A percentile compares a stretch with the other conserved stretches of the same genome.
phyloP scores from a whole-genome alignment of 1,140 invertebrate species.

The Camponotus vicinus region DNA sequence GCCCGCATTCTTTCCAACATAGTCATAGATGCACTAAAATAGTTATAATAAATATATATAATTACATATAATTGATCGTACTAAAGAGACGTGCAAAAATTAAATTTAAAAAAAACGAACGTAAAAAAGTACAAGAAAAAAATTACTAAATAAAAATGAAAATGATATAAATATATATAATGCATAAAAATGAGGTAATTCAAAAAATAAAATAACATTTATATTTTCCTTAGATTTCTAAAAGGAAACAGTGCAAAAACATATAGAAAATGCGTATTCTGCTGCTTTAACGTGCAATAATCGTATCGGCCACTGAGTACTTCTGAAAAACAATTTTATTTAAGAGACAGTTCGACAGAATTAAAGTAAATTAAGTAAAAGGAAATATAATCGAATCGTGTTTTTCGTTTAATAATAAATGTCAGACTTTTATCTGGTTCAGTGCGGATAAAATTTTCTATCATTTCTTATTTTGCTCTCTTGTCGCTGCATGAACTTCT shows the following conservation, averaged over 20 bases:
- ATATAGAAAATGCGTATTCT: background rate
- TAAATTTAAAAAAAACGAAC: background rate
- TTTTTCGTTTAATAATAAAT: slow-evolving; percentile 10
- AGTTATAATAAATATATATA: background rate
- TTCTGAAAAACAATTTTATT: background rate
- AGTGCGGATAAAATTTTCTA: slow-evolving; percentile 7
- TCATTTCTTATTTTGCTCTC: background rate
- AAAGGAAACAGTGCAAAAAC: background rate
- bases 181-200: background rate
- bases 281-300: background rate
- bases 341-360: background rate
- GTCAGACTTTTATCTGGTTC: slow-evolving; percentile 4
- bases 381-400: background rate
- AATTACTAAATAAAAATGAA: background rate
- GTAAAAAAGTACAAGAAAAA: background rate
- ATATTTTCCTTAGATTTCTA: background rate
- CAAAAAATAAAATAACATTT: background rate
- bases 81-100: background rate
- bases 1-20: background rate
- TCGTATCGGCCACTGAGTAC: background rate
- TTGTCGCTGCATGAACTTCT: background rate
- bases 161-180: background rate
- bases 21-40: background rate
- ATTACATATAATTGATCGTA: background rate
- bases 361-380: background rate